phyloP scores from a whole-genome alignment of 2,888 invertebrate genomes.

The Macrophya annulata region DNA sequence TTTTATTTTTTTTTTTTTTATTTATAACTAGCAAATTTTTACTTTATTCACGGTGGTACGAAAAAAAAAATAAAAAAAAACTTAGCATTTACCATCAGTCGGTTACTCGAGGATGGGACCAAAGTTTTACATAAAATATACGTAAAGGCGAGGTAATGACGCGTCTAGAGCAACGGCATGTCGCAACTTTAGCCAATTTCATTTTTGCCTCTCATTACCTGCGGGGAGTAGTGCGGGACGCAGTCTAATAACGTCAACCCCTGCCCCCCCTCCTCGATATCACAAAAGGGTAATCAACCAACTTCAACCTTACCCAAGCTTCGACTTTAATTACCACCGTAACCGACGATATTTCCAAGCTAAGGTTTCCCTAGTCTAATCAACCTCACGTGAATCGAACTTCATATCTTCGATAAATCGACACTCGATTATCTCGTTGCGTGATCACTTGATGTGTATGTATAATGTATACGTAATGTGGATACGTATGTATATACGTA shows the following conservation, averaged over 20 bases:
- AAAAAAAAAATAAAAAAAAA: conserved; percentile 36
- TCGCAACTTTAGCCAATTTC: conserved; percentile 44
- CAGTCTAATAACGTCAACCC: conserved; percentile 40
- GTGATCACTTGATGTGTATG: background rate
- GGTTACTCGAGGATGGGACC: background rate
- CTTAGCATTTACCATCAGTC: conserved; percentile 11
- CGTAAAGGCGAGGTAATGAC: conserved; percentile 48
- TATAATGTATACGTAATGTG: background rate
- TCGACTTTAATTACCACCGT: conserved; percentile 37
- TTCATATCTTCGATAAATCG: conserved; percentile 23
- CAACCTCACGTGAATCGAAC: conserved; percentile 25
- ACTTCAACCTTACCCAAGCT: conserved; percentile 35
- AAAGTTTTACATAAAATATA: conserved; percentile 48
- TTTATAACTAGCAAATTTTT: background rate
- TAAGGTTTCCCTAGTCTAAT: conserved; percentile 18
- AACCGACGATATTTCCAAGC: conserved; percentile 34
- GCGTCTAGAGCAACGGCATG: conserved; percentile 29
- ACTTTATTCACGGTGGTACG: conserved; percentile 8
- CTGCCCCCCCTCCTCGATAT: background rate
- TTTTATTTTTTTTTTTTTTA: background rate
- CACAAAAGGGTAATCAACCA: conserved; percentile 49
- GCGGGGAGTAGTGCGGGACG: background rate
- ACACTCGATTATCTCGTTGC: background rate
- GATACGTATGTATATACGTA: background rate
- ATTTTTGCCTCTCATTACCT: conserved; percentile 48